Evolutionary conservation across 2,888 invertebrate genomes (phyloP), one percentile per base, ranked within the genome.

Genomic region (Brachylomia viminalis): DNA sequence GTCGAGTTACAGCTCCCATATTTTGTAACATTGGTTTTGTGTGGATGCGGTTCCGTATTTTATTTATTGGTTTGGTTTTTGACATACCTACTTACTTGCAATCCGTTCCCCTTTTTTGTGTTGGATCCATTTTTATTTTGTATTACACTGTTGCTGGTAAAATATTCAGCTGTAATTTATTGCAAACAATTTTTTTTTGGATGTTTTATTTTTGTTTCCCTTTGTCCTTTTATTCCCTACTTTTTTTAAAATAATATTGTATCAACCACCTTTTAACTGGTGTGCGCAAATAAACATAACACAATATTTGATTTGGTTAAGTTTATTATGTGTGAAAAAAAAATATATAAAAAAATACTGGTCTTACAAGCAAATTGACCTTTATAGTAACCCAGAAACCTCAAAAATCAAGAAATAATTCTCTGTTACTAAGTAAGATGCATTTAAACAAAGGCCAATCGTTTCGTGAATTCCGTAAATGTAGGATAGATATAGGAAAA

Each of bases 1-100:
- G 87, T 85, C 80, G 86, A 87, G 83, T 88, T 88, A 90, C 89
- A 80, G 79, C 82, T 80, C 45, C 88, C 82, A 83, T 68, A 70
- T 75, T 83, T 80, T n/a, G 33, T 61, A 20, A 72, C 75, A 78
- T 66, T 80, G 30, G 72, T 17, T 58, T 84, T 45, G 23, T 83
- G 38, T 79, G 83, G 89, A 88, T 83, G 64, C 52, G 87, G 27
- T 78, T 62, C 42, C 33, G n/a, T 79, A 20, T 52, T 52, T 20
- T 49, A 45, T 69, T 56, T 27, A 15, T 8, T 17, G 6, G 17
- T 17, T 45, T 7, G 7, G 6, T 23, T 47, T 15, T 58, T 38
- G 0, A 17, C 23, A 33, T 15, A 56, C 15, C 13, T 15, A 17
- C 23, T 27, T 15, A 56, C 7, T 30, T 17, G 10, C 17, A 17